These are phyloP conservation scores for Phaedon cochleariae DNA, from an alignment of 2,888 invertebrate genomes.

Conservation along the genomic window DNA sequence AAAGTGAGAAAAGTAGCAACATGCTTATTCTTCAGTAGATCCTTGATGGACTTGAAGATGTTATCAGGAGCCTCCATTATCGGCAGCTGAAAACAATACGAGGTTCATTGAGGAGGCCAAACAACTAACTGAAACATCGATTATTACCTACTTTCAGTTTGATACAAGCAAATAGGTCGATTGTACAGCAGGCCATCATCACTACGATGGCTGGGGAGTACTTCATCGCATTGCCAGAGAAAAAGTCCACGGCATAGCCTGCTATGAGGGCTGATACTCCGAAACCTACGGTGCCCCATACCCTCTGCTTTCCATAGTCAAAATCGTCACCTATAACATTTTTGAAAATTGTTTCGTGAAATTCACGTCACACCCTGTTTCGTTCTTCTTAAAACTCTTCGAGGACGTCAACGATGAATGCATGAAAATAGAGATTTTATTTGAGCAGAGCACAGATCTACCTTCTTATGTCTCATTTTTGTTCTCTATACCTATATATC, in stretches of 20 bases:
- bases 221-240: slow-evolving; percentile 67
- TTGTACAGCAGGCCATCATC: slow-evolving; percentile 69
- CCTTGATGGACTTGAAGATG: slow-evolving; percentile 64
- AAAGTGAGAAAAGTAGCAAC: slow-evolving; percentile 77
- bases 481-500: too few relatives aligned
- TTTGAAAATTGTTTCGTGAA: neutral
- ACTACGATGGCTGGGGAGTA: slow-evolving; percentile 79
- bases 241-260: slow-evolving; percentile 74
- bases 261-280: slow-evolving; percentile 76
- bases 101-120: too few relatives aligned
- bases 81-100: slow-evolving; percentile 71
- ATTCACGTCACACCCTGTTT: too few relatives aligned
- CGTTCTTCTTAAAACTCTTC: too few relatives aligned
- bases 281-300: slow-evolving; percentile 86
- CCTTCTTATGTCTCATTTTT: too few relatives aligned
- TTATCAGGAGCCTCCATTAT: slow-evolving; percentile 72
- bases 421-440: too few relatives aligned
- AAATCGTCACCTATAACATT: slow-evolving; percentile 69
- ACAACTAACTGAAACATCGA: too few relatives aligned
- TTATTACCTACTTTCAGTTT: slow-evolving; percentile 65
- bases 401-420: too few relatives aligned
- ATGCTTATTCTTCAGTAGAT: slow-evolving; percentile 70
- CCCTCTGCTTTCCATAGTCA: slow-evolving; percentile 80
- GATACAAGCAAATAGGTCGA: slow-evolving; percentile 75
- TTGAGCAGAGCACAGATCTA: too few relatives aligned